Conservation (phyloP, 2,113 vertebrate species). For the Oncorhynchus gorbuscha region DNA sequence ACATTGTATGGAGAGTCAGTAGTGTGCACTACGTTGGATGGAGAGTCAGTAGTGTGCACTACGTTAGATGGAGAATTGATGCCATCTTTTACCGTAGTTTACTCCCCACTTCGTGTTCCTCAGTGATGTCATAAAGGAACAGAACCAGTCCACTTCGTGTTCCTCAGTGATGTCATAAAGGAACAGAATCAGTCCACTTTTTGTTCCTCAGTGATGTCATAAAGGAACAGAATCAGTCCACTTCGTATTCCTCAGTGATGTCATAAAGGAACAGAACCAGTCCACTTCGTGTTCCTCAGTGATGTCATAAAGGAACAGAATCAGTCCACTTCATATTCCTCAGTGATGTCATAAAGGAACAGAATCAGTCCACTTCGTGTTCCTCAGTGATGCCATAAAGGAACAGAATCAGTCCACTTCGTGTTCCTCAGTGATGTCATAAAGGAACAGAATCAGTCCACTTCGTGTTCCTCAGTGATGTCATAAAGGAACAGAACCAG, state of each 20-base stretch:
- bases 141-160: not conserved
- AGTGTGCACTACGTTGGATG: too few relatives aligned
- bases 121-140: not conserved
- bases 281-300: not conserved
- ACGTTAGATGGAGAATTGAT: too few relatives aligned
- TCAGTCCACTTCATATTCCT: not conserved
- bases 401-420: too few relatives aligned
- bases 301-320: not conserved
- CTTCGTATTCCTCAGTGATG: not conserved
- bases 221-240: not conserved
- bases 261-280: not conserved
- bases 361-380: too few relatives aligned
- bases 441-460: too few relatives aligned
- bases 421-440: too few relatives aligned
- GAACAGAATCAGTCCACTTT: not conserved
- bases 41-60: too few relatives aligned
- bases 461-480: too few relatives aligned
- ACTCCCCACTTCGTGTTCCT: not conserved
- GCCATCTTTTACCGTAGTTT: not conserved
- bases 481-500: not conserved
- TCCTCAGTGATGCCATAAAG: too few relatives aligned
- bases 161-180: not conserved
- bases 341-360: not conserved
- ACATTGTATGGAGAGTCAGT: too few relatives aligned
- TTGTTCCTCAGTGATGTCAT: not conserved